A percentile compares a stretch with the other conserved stretches of the same genome.
These are phyloP conservation scores for Parasteatoda tepidariorum DNA, from an alignment of 1,140 invertebrate genomes.

Conservation along the genomic window DNA sequence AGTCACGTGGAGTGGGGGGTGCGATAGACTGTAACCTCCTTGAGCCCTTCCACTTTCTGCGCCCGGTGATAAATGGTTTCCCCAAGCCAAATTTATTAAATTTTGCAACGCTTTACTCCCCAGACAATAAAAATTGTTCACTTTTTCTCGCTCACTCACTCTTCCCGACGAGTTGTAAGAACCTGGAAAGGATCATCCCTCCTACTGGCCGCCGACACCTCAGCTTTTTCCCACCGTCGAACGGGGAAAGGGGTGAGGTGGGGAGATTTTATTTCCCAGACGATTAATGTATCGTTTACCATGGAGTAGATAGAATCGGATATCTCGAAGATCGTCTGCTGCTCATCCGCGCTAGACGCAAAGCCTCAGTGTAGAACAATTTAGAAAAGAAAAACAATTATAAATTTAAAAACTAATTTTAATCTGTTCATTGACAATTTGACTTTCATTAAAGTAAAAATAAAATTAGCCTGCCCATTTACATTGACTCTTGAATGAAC, in stretches of 20 bases:
- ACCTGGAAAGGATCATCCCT: neutral
- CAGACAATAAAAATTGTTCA: conserved; percentile 20
- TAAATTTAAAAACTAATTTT: no score
- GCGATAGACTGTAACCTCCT: conserved; percentile 15
- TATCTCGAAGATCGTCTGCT: neutral
- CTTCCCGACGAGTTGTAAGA: neutral
- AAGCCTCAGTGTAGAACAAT: no score
- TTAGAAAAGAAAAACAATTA: no score
- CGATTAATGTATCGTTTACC: neutral
- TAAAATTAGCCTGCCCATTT: no score
- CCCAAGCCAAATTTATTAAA: conserved; percentile 28
- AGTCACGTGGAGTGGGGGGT: neutral
- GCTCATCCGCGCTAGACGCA: neutral
- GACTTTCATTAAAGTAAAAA: no score
- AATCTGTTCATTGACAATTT: no score
- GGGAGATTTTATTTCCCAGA: neutral
- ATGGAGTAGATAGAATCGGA: neutral
- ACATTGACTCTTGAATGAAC: no score
- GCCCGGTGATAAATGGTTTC: conserved; percentile 15
- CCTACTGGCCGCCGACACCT: no score
- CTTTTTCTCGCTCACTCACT: neutral
- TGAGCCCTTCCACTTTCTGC: neutral
- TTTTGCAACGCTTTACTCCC: conserved; percentile 41
- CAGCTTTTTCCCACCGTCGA: neutral
- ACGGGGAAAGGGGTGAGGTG: neutral